phyloP scores from a whole-genome alignment of 2,113 vertebrate genomes.

The Antechinus stuartii region DNA sequence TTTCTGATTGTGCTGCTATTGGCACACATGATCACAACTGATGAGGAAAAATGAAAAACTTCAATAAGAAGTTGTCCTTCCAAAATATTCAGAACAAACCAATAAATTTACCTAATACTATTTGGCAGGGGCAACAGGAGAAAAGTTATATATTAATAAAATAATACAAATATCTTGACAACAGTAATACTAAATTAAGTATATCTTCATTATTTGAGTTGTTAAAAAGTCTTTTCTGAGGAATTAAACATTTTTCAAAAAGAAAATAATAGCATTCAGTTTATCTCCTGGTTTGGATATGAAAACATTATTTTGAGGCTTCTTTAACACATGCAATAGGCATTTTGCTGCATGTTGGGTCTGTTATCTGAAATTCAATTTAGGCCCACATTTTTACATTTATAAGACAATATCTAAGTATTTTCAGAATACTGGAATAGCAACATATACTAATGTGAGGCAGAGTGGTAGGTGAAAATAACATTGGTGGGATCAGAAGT shows the following conservation, averaged over 20 bases:
- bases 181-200: neutral
- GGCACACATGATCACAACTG: conserved; percentile 98
- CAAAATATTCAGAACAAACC: conserved; percentile 70
- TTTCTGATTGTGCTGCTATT: conserved; percentile 90
- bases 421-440: neutral
- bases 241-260: conserved; percentile 16
- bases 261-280: neutral
- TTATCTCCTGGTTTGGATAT: neutral
- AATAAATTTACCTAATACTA: conserved; percentile 36
- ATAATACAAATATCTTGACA: neutral
- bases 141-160: neutral
- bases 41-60: conserved; percentile 75
- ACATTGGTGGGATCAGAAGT: neutral
- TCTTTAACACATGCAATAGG: neutral
- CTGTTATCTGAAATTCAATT: neutral
- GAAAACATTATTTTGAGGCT: neutral
- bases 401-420: neutral
- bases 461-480: neutral
- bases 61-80: conserved; percentile 52
- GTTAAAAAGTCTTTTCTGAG: neutral
- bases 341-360: neutral
- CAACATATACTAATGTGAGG: neutral
- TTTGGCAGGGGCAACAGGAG: neutral
- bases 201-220: neutral
- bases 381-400: neutral